phyloP scores from a whole-genome alignment of 2,113 vertebrate species.

The Thryonomys swinderianus region DNA sequence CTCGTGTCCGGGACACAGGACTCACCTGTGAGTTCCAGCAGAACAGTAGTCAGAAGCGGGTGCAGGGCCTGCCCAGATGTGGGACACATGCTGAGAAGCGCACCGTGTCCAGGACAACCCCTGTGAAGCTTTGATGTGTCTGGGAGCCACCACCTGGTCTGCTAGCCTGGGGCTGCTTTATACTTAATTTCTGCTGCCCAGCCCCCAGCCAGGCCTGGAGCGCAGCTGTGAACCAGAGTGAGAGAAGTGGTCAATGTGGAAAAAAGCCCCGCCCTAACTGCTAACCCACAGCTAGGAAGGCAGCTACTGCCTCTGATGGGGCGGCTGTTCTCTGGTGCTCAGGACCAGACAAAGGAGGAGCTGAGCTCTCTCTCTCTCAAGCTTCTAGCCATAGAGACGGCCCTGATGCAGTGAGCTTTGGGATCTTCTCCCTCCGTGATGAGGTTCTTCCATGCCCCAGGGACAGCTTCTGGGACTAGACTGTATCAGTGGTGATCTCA shows the following conservation, averaged over 20 bases:
- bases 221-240: background rate
- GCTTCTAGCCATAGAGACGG: background rate
- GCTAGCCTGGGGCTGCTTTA: background rate
- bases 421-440: background rate
- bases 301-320: background rate
- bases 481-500: background rate
- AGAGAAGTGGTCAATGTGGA: slow-evolving; percentile 55
- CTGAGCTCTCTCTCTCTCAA: fast-evolving
- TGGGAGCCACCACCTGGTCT: background rate
- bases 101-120: fast-evolving
- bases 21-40: slow-evolving; percentile 62
- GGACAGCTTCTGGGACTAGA: background rate
- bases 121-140: background rate
- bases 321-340: background rate
- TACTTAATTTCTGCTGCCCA: background rate
- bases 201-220: background rate
- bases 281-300: background rate
- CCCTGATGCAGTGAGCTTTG: background rate
- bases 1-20: background rate
- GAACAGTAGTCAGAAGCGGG: background rate
- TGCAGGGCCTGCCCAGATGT: background rate
- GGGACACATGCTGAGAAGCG: background rate
- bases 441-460: background rate
- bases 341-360: background rate
- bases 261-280: background rate